phyloP scores from a whole-genome alignment of 2,113 vertebrate genomes.

The Etheostoma spectabile region DNA sequence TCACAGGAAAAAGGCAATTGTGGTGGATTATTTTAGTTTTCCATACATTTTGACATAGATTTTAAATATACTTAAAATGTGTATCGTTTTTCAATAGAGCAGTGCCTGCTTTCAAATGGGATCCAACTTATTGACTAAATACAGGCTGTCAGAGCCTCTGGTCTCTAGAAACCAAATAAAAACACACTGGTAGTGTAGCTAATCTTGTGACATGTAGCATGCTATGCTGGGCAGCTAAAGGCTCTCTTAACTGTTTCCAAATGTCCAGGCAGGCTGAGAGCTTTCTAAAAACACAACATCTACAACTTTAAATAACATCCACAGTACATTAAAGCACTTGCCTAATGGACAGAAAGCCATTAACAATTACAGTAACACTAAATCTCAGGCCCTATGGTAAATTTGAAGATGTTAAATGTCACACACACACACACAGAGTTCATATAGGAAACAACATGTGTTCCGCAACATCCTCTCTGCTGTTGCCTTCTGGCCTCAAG shows the following conservation, averaged over 20 bases:
- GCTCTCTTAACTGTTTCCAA: conserved; percentile 59
- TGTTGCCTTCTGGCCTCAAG: conserved; percentile 61
- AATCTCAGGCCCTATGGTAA: background rate
- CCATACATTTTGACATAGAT: background rate
- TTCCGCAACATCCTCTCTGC: conserved; percentile 67
- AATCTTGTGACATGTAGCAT: conserved; percentile 78
- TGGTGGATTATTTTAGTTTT: background rate
- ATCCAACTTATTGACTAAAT: conserved; percentile 44
- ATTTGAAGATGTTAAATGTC: conserved; percentile 2
- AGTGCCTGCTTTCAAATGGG: conserved; percentile 23
- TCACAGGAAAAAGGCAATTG: background rate
- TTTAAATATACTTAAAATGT: background rate
- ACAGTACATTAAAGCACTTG: conserved; percentile 1
- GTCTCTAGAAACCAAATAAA: conserved; percentile 74
- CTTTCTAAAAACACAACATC: conserved; percentile 11
- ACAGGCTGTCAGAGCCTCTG: conserved; percentile 62
- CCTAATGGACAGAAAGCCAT: conserved; percentile 12
- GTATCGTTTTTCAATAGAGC: background rate
- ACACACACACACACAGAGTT: conserved; percentile 18
- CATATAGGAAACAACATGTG: conserved; percentile 45
- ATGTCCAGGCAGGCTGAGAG: conserved; percentile 22
- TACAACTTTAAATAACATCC: background rate
- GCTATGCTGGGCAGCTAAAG: conserved; percentile 69
- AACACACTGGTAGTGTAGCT: conserved; percentile 64
- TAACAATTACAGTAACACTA: conserved; percentile 23